Conservation (phyloP, 2,113 vertebrate genomes). For the Lates calcarifer region DNA sequence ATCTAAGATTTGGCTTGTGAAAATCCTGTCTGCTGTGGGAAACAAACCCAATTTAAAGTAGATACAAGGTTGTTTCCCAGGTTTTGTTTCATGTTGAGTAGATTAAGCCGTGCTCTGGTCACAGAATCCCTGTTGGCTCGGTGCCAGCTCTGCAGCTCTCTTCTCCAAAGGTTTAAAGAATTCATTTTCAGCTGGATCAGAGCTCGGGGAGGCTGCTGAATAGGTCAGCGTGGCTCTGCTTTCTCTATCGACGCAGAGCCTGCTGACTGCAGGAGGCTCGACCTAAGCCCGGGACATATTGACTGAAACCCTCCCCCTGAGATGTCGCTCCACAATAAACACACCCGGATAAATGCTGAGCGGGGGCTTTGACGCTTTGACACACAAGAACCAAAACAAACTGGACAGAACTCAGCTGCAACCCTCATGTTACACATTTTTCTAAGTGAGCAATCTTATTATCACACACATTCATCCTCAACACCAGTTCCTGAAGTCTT, state of each 20-base stretch:
- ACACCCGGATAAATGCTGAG: slow-evolving; percentile 21
- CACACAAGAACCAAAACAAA: slow-evolving; percentile 16
- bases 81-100: slow-evolving; percentile 29
- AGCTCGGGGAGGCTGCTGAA: slow-evolving; percentile 39
- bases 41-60: slow-evolving; percentile 1
- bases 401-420: not conserved
- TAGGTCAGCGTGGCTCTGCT: slow-evolving; percentile 47
- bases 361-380: slow-evolving; percentile 10
- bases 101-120: slow-evolving; percentile 29
- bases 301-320: slow-evolving; percentile 17
- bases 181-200: slow-evolving; percentile 53
- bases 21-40: slow-evolving; percentile 19
- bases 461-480: not conserved
- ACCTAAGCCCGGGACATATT: slow-evolving; percentile 40
- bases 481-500: not conserved
- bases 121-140: slow-evolving; percentile 11
- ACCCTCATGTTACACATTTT: not conserved
- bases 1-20: slow-evolving; percentile 22
- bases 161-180: slow-evolving; percentile 45
- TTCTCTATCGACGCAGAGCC: slow-evolving; percentile 36
- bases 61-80: slow-evolving; percentile 10
- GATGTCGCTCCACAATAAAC: slow-evolving; percentile 32
- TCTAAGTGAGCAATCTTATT: not conserved
- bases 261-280: slow-evolving; percentile 42
- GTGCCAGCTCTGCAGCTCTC: slow-evolving; percentile 51